Evolutionary conservation across 2,797 vertebrate genomes (phyloP).

Genomic region (Anomalospiza imberbis): DNA sequence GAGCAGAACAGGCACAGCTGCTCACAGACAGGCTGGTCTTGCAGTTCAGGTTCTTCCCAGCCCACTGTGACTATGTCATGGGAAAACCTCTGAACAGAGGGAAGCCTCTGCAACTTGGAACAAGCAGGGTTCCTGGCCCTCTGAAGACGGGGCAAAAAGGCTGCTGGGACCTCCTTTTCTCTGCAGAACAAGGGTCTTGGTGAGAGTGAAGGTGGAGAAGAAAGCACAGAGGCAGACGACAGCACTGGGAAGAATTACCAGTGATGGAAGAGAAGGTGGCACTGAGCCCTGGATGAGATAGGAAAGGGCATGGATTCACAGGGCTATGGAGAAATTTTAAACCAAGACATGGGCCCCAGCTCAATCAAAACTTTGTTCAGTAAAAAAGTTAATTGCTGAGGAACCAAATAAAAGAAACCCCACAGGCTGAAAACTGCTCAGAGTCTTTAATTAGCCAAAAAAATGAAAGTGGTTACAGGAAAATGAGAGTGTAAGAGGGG

Average conservation of each 20-base stretch:
- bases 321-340: neutral
- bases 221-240: neutral
- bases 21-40: constrained; percentile 2
- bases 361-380: constrained; percentile 72
- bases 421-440: constrained; percentile 70
- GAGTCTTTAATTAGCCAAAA: constrained; percentile 77
- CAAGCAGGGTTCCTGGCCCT: neutral
- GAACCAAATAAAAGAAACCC: constrained; percentile 77
- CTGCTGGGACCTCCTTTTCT: neutral
- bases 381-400: constrained; percentile 74
- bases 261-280: neutral
- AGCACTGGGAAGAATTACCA: neutral
- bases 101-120: neutral
- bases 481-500: constrained; percentile 60
- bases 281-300: neutral
- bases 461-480: constrained; percentile 63
- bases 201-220: neutral
- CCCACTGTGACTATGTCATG: neutral
- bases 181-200: neutral
- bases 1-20: neutral
- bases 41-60: constrained; percentile 13
- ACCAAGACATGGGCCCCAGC: constrained; percentile 25
- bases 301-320: neutral
- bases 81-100: neutral
- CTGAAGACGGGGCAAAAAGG: neutral